Evolutionary conservation across 2,113 vertebrate species (phyloP), one percentile per base, ranked within the genome.

Genomic region (Corapipo altera): DNA sequence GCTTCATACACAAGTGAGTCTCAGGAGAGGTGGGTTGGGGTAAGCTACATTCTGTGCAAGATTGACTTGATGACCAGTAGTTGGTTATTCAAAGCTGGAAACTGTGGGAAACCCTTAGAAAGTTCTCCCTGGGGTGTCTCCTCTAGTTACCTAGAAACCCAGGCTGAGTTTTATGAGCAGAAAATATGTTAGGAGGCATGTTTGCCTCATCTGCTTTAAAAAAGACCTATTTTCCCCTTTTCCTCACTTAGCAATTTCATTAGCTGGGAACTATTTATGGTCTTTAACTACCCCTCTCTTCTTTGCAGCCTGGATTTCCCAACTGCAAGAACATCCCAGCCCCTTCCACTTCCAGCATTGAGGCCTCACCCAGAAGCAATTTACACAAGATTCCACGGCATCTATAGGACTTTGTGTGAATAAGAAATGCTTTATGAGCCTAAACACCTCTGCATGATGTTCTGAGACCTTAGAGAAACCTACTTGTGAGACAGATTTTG

Each of bases 131-230:
- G 55, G 89, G 46, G 17, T 62, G 75, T 37, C 81, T 51, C 75
- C 72, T 66, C 46, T 27, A 78, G 96, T 97, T 95, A 95, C 97
- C 94, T 95, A 96, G 96, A 94, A 95, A 95, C 77, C 46, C 58
- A 66, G 65, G 39, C 51, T 81, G 83, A 91, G 92, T 97, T 98
- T 97, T 97, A 97, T n/a, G 76, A 96, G 88, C 28, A 69, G 62
- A 79, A 96, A 93, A 79, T 94, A 96, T 88, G 93, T 93, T 61
- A 37, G 71, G 71, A 85, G 75, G 85, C 70, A 91, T 66, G 85
- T 89, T 95, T 86, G 65, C 71, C 65, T 87, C 89, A 80, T 96
- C 74, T 75, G 75, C 93, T 94, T 96, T 89, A 22, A 82, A 92
- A 93, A 90, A 92, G 78, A 85, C 46, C 66, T 75, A 52, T 86